Evolutionary conservation across 2,113 vertebrate species (phyloP), one percentile per base, ranked within the genome.

Genomic region (Macroglossus sobrinus): DNA sequence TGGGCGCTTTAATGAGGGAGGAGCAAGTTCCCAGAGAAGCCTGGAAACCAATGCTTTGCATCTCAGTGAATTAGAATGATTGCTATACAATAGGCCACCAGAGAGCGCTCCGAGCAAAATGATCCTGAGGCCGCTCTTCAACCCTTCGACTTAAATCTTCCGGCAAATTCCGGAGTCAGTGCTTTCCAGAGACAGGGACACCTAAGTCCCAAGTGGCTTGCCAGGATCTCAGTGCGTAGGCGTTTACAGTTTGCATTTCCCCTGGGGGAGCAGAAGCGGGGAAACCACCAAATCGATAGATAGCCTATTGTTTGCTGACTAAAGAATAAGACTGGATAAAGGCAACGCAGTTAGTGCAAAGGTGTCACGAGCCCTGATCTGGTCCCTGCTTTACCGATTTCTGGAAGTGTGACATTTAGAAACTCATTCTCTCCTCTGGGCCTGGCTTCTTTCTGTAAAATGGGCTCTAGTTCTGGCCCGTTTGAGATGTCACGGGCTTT

Each of bases 101-200:
- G 96, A 78, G 86, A 92, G 94, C 86, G 40, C 72, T 24, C 71
- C 19, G n/a, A 35, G 45, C 61, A 71, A 93, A 90, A 61, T 4
- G 26, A 21, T 55, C 38, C 11, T 0, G 3, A 33, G 26, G 43
- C 35, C 2, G 7, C 28, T 3, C 43, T 50, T 71, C 35, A 22
- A 18, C 10, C 16, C 10, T 59, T 61, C 18, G 1, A 55, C 24
- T 61, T 21, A 13, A 5, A 5, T 61, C 35, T 10, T 28, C 3
- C 61, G 11, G 3, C 26, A 15, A 53, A 40, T 2, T 45, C 53
- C 16, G n/a, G 53, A 40, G 4, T 55, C 61, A 4, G 4, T 7
- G 35, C 63, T 61, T 18, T 22, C 45, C 21, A 35, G 16, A 50
- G 33, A 47, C 2, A 13, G 14, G 22, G 16, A 26, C 35, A 1